Base-by-base conservation (phyloP, 2,797 vertebrate genomes). In the Coreius guichenoti region DNA sequence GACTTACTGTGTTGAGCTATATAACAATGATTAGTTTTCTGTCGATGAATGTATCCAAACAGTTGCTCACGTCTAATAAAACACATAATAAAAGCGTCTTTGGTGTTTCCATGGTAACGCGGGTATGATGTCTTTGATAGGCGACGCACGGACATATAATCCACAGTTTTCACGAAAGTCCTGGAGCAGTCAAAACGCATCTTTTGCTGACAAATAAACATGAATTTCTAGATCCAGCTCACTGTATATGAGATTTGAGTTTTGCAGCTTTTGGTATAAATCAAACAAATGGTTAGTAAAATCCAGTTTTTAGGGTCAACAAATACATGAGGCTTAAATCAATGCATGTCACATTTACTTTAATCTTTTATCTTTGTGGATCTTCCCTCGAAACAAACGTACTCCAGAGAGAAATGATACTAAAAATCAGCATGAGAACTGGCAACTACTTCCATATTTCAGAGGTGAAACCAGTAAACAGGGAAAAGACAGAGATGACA, bases 401-500 rank as follows among this genome's bases (percentile, higher is more conserved):
- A 51, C 73, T 33, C 26, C 51, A 77, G 13, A 76, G 31, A 77
- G 54, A 77, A 58, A 77, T n/a, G 51, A 77, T 67, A 70, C 47
- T n/a, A 49, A 31, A 63, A 54, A 39, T 39, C 43, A 14, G 74
- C 43, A 43, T 70, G 33, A 63, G 51, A 23, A 78, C 51, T 8
- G 23, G 33, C n/a, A 77, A 58, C 54, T 23, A 61, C 75, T 58
- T 77, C 75, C 75, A 77, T 58, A 43, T 77, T 77, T 77, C 29
- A 14, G 73, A 56, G 49, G 49, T 23, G 49, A 75, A 19, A 54
- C 23, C 19, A 75, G 49, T 49, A 54, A 75, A 75, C 49, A 54
- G 17, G 16, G 21, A 19, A 49, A 51, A 49, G 17, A 54, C 29
- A 3, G 5, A 54, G 47, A 12, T 33, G 47, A 33, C 17, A 51